Percentiles rank a stretch among this genome's conserved stretches.
These are phyloP conservation scores for Odontothrips loti DNA, from an alignment of 2,888 invertebrate species.

Conservation along the genomic window DNA sequence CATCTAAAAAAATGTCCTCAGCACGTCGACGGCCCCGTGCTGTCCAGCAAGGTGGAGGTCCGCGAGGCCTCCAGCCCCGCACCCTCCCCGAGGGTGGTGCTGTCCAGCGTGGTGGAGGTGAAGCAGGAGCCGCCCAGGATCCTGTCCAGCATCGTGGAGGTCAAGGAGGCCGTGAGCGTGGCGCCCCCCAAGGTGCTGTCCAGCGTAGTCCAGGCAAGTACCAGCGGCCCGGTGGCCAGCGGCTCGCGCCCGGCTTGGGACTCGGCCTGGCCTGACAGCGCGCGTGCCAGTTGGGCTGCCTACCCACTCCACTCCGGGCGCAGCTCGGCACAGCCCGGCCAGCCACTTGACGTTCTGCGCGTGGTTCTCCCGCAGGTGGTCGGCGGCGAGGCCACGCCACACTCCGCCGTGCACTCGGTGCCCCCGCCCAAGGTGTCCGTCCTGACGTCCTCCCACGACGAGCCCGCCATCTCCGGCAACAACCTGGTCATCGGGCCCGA, in stretches of 20 bases:
- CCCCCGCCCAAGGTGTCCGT: conserved; percentile 41
- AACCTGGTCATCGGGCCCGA: conserved; percentile 70
- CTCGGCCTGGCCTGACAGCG: not conserved
- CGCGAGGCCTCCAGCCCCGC: conserved; percentile 38
- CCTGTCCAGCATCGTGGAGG: conserved; percentile 38
- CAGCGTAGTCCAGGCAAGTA: conserved; percentile 56
- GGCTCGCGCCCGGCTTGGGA: not conserved
- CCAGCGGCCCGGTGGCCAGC: conserved; percentile 37
- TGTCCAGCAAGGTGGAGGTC: conserved; percentile 44
- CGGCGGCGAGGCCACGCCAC: conserved; percentile 39
- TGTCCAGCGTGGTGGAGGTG: conserved; percentile 40
- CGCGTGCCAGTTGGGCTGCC: not conserved
- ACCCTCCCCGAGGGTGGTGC: conserved; percentile 30
- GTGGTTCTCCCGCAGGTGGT: conserved; percentile 47
- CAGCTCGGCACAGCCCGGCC: conserved; percentile 36
- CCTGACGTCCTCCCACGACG: conserved; percentile 43
- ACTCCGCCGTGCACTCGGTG: conserved; percentile 35
- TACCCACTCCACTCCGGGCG: not conserved
- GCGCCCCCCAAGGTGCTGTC: conserved; percentile 41
- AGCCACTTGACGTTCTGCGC: not conserved
- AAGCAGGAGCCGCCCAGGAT: conserved; percentile 34
- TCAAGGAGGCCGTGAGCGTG: conserved; percentile 33
- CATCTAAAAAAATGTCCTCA: not conserved
- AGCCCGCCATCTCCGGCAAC: conserved; percentile 52
- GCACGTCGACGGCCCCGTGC: conserved; percentile 35